Evolutionary conservation across 2,797 vertebrate species (phyloP), one percentile per base, ranked within the genome.

Genomic region (Danio kyathit): DNA sequence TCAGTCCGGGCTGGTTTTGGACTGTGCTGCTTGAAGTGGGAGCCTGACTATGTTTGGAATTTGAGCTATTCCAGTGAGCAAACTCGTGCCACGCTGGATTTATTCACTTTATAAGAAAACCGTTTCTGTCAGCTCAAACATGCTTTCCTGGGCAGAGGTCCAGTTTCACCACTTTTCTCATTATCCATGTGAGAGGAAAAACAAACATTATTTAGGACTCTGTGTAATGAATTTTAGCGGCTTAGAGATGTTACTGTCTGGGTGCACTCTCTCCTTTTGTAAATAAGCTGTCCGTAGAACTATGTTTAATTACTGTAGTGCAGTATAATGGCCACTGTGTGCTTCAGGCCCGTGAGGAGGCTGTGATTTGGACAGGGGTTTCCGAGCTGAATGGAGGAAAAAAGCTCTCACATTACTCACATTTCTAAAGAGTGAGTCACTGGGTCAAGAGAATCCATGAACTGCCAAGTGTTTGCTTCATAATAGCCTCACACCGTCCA

Each of bases 31-130:
- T 46, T 72, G 14, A 61, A 63, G 38, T 52, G 46, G 46, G 59
- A 79, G 60, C 46, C 43, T 7, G 19, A 29, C 8, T 12, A 49
- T 57, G 70, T 74, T 66, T 89, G 82, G 88, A 92, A 91, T 92
- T 46, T 66, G n/a, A 76, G 89, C 89, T 82, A 91, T 91, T 86
- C 49, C 57, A 82, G 29, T n/a, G 10, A 83, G 74, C 44, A 79
- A 41, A 83, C 19, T 73, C 60, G n/a, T 76, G 8, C n/a, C 40
- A 43, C 7, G 4, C 21, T 64, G 19, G 83, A 65, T 82, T 80
- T 85, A 82, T 80, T 69, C 40, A 72, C 76, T 65, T 76, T 40
- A 79, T 79, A 63, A 79, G 80, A 85, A 80, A 80, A 57, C 76
- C 0, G 16, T 76, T 69, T 43, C 59, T 76, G n/a, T 66, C 64